Conservation (phyloP, 2,888 invertebrate species). For the Macaria notata region DNA sequence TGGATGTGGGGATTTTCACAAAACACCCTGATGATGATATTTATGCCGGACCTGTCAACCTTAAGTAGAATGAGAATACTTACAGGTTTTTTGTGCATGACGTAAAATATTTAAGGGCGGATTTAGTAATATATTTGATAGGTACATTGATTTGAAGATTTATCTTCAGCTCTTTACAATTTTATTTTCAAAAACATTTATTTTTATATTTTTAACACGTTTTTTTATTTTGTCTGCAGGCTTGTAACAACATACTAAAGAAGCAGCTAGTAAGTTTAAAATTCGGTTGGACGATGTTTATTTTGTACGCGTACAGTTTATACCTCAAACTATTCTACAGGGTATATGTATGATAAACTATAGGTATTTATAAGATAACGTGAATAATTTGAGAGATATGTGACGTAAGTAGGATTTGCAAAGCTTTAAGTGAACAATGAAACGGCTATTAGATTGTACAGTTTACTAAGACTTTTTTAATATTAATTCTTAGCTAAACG, state of each 20-base stretch:
- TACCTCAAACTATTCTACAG: constrained; percentile 52
- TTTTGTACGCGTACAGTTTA: constrained; percentile 63
- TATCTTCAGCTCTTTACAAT: too few relatives aligned
- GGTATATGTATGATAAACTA: constrained; percentile 31
- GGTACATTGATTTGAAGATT: too few relatives aligned
- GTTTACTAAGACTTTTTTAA: constrained; percentile 20
- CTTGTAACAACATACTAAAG: constrained; percentile 41
- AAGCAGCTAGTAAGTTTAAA: constrained; percentile 56
- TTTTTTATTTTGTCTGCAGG: constrained; percentile 43
- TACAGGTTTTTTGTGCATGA: too few relatives aligned
- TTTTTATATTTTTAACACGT: too few relatives aligned
- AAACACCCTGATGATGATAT: too few relatives aligned
- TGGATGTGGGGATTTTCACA: too few relatives aligned
- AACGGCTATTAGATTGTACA: constrained; percentile 22
- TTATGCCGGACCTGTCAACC: too few relatives aligned
- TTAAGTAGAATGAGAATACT: too few relatives aligned
- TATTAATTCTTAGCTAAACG: constrained; percentile 24
- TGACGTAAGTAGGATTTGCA: constrained; percentile 4
- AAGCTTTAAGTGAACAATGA: constrained; percentile 20
- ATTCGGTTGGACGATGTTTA: constrained; percentile 62
- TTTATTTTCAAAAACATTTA: too few relatives aligned
- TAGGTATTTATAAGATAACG: too few relatives aligned
- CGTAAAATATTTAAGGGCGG: too few relatives aligned
- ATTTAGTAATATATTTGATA: too few relatives aligned
- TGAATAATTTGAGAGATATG: not conserved